Base-by-base conservation (phyloP, 1,140 invertebrate species). In the Temnothorax longispinosus region DNA sequence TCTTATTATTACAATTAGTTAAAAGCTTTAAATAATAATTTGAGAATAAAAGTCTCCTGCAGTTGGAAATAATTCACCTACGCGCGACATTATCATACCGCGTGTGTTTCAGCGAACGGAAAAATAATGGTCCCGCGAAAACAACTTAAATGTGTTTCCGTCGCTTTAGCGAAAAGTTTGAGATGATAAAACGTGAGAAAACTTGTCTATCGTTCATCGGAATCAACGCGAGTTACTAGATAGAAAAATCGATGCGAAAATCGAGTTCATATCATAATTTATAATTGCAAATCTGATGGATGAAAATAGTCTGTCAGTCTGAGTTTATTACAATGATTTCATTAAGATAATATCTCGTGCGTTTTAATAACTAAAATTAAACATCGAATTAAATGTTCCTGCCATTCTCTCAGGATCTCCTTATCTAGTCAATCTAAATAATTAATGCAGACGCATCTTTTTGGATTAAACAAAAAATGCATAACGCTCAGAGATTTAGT, bases 21-120 rank as follows among this genome's bases (percentile, higher is more conserved):
- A 75, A 74, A 47, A 62, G 44, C 11, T 74, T 47, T 50, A 84
- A n/a, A 84, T 71, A 69, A 56, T 71, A 71, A 71, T 69, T 65
- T n/a, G 18, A 38, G 13, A 56, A 41, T 69, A 47, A 84, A 60
- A 52, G 6, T n/a, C 4, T 32, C 7, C 13, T 32, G 18, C 13
- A 38, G 13, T 54, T 81, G 41, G 5, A 60, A 81, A 75, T 84
- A 74, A 74, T 50, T 74, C 11, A 38, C 27, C 8, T 21, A 47
- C 11, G 58, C 32, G 38, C 41, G 67, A 84, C 80, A 10, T 82
- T 82, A 82, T 58, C 67, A 47, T 50, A 38, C 13, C 21, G 27
- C 41, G n/a, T 47, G 10, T 81, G 32, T 84, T 60, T 47, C 18
- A 62, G 32, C 21, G 27, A 1, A 74, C 32, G 27, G 27, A 62